A percentile compares a stretch with the other conserved stretches of the same genome.
Evolutionary conservation across 2,113 vertebrate genomes (phyloP).

Genomic region (Dendropsophus ebraccatus): DNA sequence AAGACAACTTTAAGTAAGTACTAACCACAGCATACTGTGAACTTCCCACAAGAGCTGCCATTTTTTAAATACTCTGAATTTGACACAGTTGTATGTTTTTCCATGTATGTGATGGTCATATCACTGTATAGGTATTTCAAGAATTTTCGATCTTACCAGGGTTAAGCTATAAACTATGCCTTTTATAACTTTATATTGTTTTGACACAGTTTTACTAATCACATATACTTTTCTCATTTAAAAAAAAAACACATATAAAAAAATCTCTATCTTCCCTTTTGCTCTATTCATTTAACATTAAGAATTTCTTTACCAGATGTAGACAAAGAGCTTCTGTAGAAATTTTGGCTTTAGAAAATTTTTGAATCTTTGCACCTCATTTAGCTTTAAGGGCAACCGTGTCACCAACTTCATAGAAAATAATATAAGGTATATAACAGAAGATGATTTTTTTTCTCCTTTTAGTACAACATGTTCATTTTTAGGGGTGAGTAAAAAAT

Average conservation of each 20-base stretch:
- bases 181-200: neutral
- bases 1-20: no score
- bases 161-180: neutral
- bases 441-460: slow-evolving; percentile 39
- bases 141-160: no score
- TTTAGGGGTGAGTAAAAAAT: slow-evolving; percentile 50
- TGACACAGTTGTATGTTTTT: neutral
- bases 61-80: no score
- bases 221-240: neutral
- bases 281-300: slow-evolving; percentile 16
- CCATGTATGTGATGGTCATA: neutral
- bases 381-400: slow-evolving; percentile 39
- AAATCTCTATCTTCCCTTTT: no score
- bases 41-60: no score
- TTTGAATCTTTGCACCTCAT: slow-evolving; percentile 41
- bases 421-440: slow-evolving; percentile 28
- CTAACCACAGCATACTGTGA: no score
- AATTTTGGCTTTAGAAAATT: slow-evolving; percentile 48
- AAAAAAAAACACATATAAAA: no score
- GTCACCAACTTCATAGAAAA: slow-evolving; percentile 48
- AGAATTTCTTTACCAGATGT: slow-evolving; percentile 26
- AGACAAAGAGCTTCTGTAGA: slow-evolving; percentile 20
- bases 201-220: neutral
- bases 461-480: slow-evolving; percentile 44
- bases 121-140: neutral